Evolutionary conservation across 2,797 vertebrate genomes (phyloP).

Genomic region (Premnoplex brunnescens): DNA sequence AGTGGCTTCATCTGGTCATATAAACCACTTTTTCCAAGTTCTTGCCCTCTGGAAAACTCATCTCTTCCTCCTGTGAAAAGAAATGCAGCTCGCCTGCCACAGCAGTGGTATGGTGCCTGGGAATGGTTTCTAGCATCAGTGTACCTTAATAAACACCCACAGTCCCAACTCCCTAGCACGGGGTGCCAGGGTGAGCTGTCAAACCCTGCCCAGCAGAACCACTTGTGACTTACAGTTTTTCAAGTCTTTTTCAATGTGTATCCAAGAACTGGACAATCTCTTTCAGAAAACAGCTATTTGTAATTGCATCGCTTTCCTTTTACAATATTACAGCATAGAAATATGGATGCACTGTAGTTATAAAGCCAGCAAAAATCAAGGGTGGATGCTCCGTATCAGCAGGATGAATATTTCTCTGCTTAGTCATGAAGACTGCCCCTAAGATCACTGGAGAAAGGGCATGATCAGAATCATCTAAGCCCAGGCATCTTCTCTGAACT

Average conservation of each 20-base stretch:
- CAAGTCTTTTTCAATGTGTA: not conserved
- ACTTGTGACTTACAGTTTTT: accelerated
- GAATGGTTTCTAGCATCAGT: accelerated
- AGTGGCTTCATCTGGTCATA: not conserved
- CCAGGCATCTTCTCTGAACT: not conserved
- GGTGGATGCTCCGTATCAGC: accelerated
- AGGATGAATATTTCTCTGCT: not conserved
- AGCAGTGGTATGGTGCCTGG: not conserved
- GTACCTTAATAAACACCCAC: not conserved
- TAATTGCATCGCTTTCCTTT: not conserved
- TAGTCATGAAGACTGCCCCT: not conserved
- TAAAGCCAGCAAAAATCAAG: not conserved
- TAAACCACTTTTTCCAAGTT: not conserved
- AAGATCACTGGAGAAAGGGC: accelerated
- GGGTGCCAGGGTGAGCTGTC: not conserved
- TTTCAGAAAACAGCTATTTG: not conserved
- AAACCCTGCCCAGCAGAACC: not conserved
- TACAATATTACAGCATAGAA: not conserved
- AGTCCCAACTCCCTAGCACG: not conserved
- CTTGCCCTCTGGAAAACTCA: not conserved
- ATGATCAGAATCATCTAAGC: not conserved
- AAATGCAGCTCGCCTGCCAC: not conserved
- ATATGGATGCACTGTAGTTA: not conserved
- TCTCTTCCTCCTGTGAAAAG: not conserved
- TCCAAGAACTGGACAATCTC: accelerated